These are phyloP conservation scores for Iguana delicatissima DNA, from an alignment of 2,797 vertebrate species.

Conservation along the genomic window DNA sequence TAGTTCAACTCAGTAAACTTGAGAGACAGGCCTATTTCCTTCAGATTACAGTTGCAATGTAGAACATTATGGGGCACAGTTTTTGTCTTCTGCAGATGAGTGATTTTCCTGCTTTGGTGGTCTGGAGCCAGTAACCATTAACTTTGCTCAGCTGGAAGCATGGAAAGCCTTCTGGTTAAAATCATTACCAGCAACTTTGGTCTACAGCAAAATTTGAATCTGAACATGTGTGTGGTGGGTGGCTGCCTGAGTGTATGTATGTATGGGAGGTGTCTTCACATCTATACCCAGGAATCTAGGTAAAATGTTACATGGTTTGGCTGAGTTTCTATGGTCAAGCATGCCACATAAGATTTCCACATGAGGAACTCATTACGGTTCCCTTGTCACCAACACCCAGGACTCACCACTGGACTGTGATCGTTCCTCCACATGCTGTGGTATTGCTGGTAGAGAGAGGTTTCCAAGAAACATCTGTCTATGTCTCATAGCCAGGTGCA, in stretches of 20 bases:
- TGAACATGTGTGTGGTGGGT: background rate
- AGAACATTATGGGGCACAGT: background rate
- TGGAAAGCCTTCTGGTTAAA: background rate
- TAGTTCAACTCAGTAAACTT: background rate
- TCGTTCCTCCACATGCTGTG: too few relatives aligned
- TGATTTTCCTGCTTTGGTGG: background rate
- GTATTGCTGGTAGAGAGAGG: too few relatives aligned
- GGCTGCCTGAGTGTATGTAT: background rate
- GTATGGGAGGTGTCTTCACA: background rate
- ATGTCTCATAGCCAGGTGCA: too few relatives aligned
- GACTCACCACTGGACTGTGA: too few relatives aligned
- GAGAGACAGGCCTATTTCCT: background rate
- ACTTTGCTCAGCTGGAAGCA: background rate
- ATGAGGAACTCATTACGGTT: too few relatives aligned
- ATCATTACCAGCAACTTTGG: background rate
- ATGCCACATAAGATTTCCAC: too few relatives aligned
- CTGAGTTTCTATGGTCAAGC: background rate
- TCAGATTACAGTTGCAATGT: background rate
- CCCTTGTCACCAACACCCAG: too few relatives aligned
- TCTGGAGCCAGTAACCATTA: background rate
- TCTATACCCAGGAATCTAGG: too few relatives aligned
- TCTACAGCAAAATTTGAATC: background rate
- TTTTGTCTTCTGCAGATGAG: background rate
- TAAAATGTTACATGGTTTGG: too few relatives aligned
- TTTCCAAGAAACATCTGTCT: too few relatives aligned